Conservation (phyloP, 1,140 invertebrate genomes). For the Caenorhabditis brenneri region DNA sequence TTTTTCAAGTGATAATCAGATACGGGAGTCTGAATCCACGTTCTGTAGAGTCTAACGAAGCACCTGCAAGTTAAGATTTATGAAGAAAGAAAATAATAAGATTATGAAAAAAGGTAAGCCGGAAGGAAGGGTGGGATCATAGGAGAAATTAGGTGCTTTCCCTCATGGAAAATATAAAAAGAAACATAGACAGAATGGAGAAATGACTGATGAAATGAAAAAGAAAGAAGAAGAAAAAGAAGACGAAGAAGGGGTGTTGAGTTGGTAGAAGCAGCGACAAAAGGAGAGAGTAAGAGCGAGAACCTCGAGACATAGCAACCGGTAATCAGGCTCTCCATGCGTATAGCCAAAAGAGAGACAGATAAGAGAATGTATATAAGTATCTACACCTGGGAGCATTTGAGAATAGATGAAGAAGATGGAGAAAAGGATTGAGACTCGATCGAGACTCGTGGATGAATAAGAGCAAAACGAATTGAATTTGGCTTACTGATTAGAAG, state of each 20-base stretch:
- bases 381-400: constrained; percentile 1
- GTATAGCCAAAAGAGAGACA: constrained; percentile 17
- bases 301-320: constrained; percentile 29
- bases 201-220: constrained; percentile 4
- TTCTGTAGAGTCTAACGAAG: neutral
- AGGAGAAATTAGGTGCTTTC: constrained; percentile 4
- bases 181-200: neutral
- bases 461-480: constrained; percentile 39
- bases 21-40: too few species aligned
- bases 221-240: neutral
- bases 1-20: too few species aligned
- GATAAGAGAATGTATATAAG: constrained; percentile 36
- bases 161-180: neutral
- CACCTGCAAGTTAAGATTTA: neutral
- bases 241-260: neutral
- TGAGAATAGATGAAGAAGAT: neutral
- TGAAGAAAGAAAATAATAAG: neutral
- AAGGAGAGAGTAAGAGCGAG: neutral
- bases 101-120: neutral
- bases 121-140: neutral
- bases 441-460: neutral
- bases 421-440: neutral
- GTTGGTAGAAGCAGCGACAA: neutral
- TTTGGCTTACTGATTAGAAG: constrained; percentile 32
- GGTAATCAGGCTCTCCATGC: constrained; percentile 37